Percentiles rank a stretch among this genome's conserved stretches.
Evolutionary conservation across 2,797 vertebrate genomes (phyloP).

Genomic region (Garrulus glandarius): DNA sequence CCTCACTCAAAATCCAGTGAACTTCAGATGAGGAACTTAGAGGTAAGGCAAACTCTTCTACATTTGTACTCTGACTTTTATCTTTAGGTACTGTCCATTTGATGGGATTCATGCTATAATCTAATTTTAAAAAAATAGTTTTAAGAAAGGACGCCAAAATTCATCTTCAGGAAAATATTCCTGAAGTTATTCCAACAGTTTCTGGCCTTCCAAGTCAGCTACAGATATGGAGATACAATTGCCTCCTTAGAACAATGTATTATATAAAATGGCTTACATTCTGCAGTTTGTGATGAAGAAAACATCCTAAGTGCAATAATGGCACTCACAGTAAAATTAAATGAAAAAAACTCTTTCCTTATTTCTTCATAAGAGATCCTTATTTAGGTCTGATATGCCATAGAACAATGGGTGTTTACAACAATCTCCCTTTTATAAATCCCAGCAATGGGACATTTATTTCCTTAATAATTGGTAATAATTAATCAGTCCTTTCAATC

Average conservation of each 20-base stretch:
- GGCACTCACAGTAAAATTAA: not conserved
- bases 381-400: not conserved
- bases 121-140: not conserved
- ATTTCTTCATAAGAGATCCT: not conserved
- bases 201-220: not conserved
- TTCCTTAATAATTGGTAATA: not conserved
- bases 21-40: not conserved
- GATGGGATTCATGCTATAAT: not conserved
- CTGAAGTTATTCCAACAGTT: not conserved
- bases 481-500: not conserved
- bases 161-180: not conserved
- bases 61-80: not conserved
- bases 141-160: not conserved
- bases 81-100: not conserved
- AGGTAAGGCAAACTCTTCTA: not conserved
- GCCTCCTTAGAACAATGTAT: not conserved
- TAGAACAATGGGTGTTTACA: not conserved
- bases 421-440: not conserved
- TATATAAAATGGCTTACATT: not conserved
- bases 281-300: not conserved
- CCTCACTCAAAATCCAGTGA: not conserved
- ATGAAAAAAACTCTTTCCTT: not conserved
- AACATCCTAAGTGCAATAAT: not conserved
- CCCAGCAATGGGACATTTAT: not conserved
- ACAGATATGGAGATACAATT: not conserved